phyloP scores from a whole-genome alignment of 2,113 vertebrate species.

The Nipponia nippon region DNA sequence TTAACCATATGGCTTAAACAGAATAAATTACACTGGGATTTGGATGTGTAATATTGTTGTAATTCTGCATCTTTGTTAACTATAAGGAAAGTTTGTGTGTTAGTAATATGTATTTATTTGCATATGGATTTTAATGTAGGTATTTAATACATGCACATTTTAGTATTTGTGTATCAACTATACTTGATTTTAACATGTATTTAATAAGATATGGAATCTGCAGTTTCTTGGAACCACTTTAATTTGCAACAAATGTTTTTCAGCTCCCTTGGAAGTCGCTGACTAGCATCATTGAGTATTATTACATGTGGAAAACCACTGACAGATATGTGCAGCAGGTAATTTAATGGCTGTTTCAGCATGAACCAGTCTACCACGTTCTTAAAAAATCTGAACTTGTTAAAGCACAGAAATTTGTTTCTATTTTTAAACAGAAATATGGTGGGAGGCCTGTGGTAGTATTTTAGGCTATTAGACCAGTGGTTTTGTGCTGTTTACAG shows the following conservation, averaged over 20 bases:
- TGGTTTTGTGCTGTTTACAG: not conserved
- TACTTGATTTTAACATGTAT: not conserved
- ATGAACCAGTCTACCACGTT: not conserved
- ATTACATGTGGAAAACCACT: conserved; percentile 99
- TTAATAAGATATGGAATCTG: not conserved
- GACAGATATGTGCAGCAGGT: conserved; percentile 99
- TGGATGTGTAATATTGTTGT: not conserved
- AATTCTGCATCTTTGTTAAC: not conserved
- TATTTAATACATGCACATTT: not conserved
- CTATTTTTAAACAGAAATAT: not conserved
- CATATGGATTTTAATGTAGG: not conserved
- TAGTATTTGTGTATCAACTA: not conserved
- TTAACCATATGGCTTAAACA: not conserved
- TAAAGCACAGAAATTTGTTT: not conserved
- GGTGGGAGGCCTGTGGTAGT: not conserved
- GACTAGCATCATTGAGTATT: conserved; percentile 98
- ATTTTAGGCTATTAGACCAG: not conserved
- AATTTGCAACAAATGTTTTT: conserved; percentile 56
- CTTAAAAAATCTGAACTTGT: not conserved
- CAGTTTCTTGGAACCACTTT: not conserved
- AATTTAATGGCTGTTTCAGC: conserved; percentile 41
- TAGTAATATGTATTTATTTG: not conserved
- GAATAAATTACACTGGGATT: not conserved
- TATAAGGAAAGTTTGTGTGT: not conserved
- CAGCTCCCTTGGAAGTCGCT: conserved; percentile 97